phyloP scores from a whole-genome alignment of 2,888 invertebrate species.

The Andrena praecox region DNA sequence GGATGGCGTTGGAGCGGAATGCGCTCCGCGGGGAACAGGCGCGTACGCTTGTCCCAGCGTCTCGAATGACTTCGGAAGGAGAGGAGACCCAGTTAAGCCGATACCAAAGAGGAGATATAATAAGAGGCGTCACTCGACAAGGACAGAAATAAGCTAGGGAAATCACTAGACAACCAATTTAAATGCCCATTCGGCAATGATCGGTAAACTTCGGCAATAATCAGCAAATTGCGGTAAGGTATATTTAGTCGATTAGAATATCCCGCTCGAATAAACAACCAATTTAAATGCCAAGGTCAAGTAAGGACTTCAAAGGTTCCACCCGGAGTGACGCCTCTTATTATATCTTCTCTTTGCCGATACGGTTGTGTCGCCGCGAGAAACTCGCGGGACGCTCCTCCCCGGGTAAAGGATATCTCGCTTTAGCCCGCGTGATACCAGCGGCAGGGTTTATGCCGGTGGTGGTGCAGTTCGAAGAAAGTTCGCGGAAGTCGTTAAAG shows the following conservation, averaged over 20 bases:
- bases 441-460: conserved; percentile 37
- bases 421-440: conserved; percentile 29
- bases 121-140: too few relatives aligned
- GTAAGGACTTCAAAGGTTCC: too few relatives aligned
- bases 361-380: conserved; percentile 4
- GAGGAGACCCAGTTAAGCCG: conserved; percentile 23
- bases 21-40: neutral
- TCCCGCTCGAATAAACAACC: too few relatives aligned
- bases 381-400: conserved; percentile 5
- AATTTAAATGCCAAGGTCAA: too few relatives aligned
- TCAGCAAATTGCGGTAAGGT: too few relatives aligned
- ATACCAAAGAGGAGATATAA: neutral
- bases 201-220: too few relatives aligned
- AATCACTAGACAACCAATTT: too few relatives aligned
- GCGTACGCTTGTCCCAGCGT: conserved; percentile 15
- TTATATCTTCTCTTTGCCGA: neutral
- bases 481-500: conserved; percentile 66
- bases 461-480: conserved; percentile 40
- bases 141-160: too few relatives aligned
- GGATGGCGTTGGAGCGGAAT: neutral
- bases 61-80: conserved; percentile 14
- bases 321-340: too few relatives aligned
- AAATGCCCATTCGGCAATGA: too few relatives aligned
- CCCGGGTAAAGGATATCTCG: conserved; percentile 23
- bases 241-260: too few relatives aligned